Percentiles rank a stretch among this genome's conserved stretches.
phyloP scores from a whole-genome alignment of 2,797 vertebrate genomes.

The Danio tinwini region DNA sequence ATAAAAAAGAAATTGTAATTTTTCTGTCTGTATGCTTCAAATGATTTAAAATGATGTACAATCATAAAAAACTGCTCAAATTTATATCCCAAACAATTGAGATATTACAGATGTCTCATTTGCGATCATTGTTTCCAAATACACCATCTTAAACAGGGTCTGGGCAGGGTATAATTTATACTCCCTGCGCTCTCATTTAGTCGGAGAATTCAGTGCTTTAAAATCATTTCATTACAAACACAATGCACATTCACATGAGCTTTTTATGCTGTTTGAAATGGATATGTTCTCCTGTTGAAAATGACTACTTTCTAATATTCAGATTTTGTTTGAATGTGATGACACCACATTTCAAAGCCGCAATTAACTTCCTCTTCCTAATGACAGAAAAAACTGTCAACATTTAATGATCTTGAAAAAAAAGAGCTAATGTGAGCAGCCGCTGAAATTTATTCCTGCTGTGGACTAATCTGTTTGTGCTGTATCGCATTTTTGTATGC shows the following conservation, averaged over 20 bases:
- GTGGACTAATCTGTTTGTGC: slow-evolving; percentile 38
- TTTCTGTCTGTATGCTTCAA: neutral
- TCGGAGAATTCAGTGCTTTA: neutral
- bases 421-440: slow-evolving; percentile 24
- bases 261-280: slow-evolving; percentile 14
- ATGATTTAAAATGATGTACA: slow-evolving; percentile 9
- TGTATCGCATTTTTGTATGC: slow-evolving; percentile 10
- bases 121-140: neutral
- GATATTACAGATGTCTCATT: neutral
- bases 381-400: slow-evolving; percentile 43
- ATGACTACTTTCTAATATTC: slow-evolving; percentile 7
- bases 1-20: neutral
- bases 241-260: neutral
- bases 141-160: neutral
- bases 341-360: slow-evolving; percentile 28
- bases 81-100: slow-evolving; percentile 10
- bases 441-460: slow-evolving; percentile 21
- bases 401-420: slow-evolving; percentile 44
- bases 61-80: slow-evolving; percentile 1
- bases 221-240: slow-evolving; percentile 4
- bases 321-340: neutral
- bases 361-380: slow-evolving; percentile 39
- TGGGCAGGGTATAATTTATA: slow-evolving; percentile 8
- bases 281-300: slow-evolving; percentile 6
- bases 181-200: neutral